Evolutionary conservation across 2,797 vertebrate species (phyloP).

Genomic region (Macropus fuliginosus): DNA sequence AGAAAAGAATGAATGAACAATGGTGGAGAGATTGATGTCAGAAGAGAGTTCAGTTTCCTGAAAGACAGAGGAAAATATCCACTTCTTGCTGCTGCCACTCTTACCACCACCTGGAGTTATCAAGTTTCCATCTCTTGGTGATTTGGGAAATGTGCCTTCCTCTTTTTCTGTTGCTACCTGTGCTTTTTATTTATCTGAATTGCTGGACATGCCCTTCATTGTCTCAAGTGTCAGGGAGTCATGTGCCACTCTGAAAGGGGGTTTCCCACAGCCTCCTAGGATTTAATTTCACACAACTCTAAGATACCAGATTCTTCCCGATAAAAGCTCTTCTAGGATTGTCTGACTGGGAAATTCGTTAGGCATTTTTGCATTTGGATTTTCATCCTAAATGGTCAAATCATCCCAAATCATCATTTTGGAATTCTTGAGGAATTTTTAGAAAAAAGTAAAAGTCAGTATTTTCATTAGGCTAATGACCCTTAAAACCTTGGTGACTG

Average conservation of each 20-base stretch:
- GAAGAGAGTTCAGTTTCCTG: background rate
- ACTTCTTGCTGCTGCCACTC: background rate
- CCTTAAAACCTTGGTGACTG: background rate
- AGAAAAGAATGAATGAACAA: no score
- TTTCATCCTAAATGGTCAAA: background rate
- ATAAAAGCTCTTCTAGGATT: rapidly evolving
- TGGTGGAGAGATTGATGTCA: rapidly evolving
- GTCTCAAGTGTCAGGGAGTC: background rate
- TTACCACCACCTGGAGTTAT: rapidly evolving
- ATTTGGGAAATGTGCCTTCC: background rate
- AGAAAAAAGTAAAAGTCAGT: background rate
- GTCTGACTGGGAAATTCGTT: background rate
- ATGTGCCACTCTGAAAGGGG: rapidly evolving
- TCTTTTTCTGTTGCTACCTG: background rate
- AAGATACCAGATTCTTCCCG: background rate
- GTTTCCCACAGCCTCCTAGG: background rate
- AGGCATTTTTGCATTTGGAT: background rate
- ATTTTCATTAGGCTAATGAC: background rate
- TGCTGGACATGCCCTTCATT: rapidly evolving
- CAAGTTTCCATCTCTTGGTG: no score
- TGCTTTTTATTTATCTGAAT: background rate
- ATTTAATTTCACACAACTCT: background rate
- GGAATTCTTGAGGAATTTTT: conserved; percentile 9
- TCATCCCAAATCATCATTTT: background rate
- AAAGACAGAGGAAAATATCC: background rate